Percentiles rank a stretch among this genome's conserved stretches.
phyloP scores from a whole-genome alignment of 2,797 vertebrate species.

The Notamacropus eugenii region DNA sequence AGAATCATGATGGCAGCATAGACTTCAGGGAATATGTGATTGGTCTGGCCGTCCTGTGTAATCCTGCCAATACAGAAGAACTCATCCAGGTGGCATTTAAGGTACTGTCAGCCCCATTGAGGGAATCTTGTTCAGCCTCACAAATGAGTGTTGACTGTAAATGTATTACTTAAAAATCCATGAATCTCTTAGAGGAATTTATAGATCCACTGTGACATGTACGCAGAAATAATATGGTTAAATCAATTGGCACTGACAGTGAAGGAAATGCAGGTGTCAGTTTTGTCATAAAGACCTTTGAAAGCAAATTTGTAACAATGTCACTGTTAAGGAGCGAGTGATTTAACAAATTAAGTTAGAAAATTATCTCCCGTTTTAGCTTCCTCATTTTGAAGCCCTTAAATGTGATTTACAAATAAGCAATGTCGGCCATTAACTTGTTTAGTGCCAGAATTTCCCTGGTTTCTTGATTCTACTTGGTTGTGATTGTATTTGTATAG shows the following conservation, averaged over 20 bases:
- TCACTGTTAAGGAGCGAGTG: conserved; percentile 67
- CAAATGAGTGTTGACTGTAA: conserved; percentile 81
- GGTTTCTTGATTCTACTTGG: background rate
- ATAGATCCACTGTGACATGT: conserved; percentile 78
- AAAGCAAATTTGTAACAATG: conserved; percentile 46
- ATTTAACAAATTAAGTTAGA: conserved; percentile 76
- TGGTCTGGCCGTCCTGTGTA: conserved; percentile 95
- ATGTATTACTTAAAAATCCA: conserved; percentile 77
- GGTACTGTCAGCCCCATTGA: conserved; percentile 84
- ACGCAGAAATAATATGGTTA: conserved; percentile 80
- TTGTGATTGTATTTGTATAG: background rate
- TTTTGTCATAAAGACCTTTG: conserved; percentile 62
- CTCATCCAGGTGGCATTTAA: conserved; percentile 95
- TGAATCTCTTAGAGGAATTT: conserved; percentile 67
- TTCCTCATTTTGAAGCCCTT: conserved; percentile 2
- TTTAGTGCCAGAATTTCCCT: background rate
- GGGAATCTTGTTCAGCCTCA: conserved; percentile 53
- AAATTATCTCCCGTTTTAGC: conserved; percentile 64
- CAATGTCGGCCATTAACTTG: conserved; percentile 4
- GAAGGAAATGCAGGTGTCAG: conserved; percentile 70
- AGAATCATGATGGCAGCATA: conserved; percentile 96
- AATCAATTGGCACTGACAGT: conserved; percentile 75
- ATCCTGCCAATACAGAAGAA: conserved; percentile 95
- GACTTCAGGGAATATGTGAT: conserved; percentile 99
- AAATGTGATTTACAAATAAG: conserved; percentile 49